Percentiles rank a stretch among this genome's conserved stretches.
These are phyloP conservation scores for Atherinosoma microstoma DNA, from an alignment of 2,797 vertebrate genomes.

Conservation along the genomic window DNA sequence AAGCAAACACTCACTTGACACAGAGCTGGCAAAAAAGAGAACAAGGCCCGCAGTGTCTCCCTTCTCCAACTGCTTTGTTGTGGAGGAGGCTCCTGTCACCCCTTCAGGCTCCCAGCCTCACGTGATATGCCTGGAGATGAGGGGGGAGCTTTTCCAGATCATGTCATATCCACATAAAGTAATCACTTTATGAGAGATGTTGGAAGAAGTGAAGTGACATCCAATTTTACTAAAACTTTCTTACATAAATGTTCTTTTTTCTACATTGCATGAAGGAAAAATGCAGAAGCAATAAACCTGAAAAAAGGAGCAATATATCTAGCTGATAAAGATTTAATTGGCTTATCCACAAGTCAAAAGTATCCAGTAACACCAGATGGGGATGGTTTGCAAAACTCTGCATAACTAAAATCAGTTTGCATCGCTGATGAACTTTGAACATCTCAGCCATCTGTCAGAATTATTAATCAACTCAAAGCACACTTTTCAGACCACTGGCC, in stretches of 20 bases:
- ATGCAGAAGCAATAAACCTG: not conserved
- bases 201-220: not conserved
- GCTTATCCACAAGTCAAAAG: not conserved
- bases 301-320: not conserved
- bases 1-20: constrained; percentile 81
- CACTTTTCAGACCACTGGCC: not conserved
- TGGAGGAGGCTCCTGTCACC: constrained; percentile 66
- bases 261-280: not conserved
- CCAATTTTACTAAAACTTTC: not conserved
- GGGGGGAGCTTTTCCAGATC: constrained; percentile 43
- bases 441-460: constrained; percentile 11
- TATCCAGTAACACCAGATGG: not conserved
- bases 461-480: not conserved
- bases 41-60: constrained; percentile 80
- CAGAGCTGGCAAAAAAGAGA: constrained; percentile 60
- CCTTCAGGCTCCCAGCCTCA: constrained; percentile 62
- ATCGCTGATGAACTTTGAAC: not conserved
- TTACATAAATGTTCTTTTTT: not conserved
- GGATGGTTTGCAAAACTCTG: not conserved
- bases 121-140: constrained; percentile 78
- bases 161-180: constrained; percentile 43
- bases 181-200: not conserved
- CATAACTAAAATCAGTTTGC: not conserved
- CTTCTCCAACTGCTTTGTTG: constrained; percentile 74
- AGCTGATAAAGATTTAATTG: not conserved